Base-by-base conservation (phyloP, 35 echinoderm and acorn worm genomes). In the Ophiothrix spiculata region DNA sequence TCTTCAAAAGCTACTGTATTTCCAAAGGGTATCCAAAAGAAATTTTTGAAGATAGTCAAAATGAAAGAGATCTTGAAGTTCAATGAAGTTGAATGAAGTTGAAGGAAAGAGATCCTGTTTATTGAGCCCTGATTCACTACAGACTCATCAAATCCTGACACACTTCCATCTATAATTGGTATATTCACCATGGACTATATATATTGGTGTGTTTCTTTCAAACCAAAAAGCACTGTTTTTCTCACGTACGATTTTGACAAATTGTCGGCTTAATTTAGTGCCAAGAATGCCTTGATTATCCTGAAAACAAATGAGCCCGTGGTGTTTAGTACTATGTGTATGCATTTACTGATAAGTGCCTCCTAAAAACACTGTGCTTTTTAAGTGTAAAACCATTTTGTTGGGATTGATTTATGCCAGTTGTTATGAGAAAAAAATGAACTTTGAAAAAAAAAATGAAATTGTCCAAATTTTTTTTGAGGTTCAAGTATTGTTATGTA, bases 291-390 rank as follows among this genome's bases (percentile, higher is more conserved):
- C 60, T 69, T 69, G 60, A 69, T 12, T 69, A 6, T 28, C 60
- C 60, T 69, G 60, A 69, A 69, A 69, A 28, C 29, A 69, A 69
- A 69, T 25, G 60, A 69, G 60, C 60, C 60, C 60, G 29, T 69
- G 60, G 60, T 69, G 60, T 69, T 69, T 10, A 69, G 16, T 69
- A 69, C 60, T 69, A 69, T 12, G 29, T 69, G 60, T 69, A 69
- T 69, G 60, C 60, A 69, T 69, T 69, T 25, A 69, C 60, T 69
- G 23, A 69, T 69, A 69, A 69, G 60, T 69, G 60, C 60, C 60
- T 69, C 60, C 60, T 69, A n/a, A n/a, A 69, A 69, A 69, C 60
- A 69, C 60, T 69, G 60, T 69, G 60, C 60, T n/a, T 69, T 69
- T 69, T 69, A 69, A 69, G 60, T 69, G 10, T 69, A n/a, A 49